Percentiles rank a stretch among this genome's conserved stretches.
Evolutionary conservation across 2,797 vertebrate genomes (phyloP).

Genomic region (Bradypus variegatus): DNA sequence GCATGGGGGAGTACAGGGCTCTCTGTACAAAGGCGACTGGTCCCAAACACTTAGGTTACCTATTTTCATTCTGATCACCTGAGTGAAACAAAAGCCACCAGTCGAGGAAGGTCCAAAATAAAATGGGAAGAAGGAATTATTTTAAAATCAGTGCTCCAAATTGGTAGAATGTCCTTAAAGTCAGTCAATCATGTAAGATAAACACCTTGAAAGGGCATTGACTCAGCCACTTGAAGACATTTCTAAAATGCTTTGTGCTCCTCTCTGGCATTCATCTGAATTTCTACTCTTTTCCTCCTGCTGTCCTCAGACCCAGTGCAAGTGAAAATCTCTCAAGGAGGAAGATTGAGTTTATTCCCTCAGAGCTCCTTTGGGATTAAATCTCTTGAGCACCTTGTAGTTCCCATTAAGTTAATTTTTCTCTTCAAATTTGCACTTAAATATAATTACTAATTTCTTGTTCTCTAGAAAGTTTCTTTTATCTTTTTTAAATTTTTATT

Average conservation of each 20-base stretch:
- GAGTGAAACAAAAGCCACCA: constrained; percentile 3
- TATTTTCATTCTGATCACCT: constrained; percentile 8
- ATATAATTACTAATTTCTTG: constrained; percentile 5
- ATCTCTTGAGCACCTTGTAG: background rate
- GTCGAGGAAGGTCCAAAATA: background rate
- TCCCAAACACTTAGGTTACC: background rate
- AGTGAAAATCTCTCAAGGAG: background rate
- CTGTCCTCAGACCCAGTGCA: background rate
- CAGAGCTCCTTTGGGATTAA: background rate
- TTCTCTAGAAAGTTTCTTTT: background rate
- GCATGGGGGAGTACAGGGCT: background rate
- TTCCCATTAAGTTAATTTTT: constrained; percentile 3
- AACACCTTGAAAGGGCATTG: background rate
- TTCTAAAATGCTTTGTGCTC: constrained; percentile 23
- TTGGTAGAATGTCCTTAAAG: constrained; percentile 4
- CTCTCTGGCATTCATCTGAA: background rate
- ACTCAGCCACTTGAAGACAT: background rate
- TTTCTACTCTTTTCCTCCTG: background rate
- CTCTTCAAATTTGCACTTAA: background rate
- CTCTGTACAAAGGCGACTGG: background rate
- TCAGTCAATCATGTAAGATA: background rate
- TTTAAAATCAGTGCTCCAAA: background rate
- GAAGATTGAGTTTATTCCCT: background rate
- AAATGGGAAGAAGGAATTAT: background rate
- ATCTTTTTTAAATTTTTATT: no score